phyloP scores from a whole-genome alignment of 2,113 vertebrate species.

The Coptodon bakossiorum region DNA sequence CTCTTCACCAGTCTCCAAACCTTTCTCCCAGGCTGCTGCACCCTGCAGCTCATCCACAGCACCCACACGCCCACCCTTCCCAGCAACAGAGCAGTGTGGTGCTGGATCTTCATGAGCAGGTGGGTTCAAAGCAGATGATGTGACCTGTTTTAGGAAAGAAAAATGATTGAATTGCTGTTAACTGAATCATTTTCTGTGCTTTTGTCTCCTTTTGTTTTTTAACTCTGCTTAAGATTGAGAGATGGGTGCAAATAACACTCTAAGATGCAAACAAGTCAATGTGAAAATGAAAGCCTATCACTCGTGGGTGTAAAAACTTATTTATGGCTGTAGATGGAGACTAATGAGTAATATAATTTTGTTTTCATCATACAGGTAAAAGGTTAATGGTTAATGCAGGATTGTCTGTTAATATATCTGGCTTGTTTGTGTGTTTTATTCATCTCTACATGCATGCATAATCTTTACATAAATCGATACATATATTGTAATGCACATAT shows the following conservation, averaged over 20 bases:
- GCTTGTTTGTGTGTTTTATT: not conserved
- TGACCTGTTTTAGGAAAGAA: not conserved
- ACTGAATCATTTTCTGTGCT: not conserved
- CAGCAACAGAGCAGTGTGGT: conserved; percentile 88
- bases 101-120: conserved; percentile 97
- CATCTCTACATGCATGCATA: not conserved
- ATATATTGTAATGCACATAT: not conserved
- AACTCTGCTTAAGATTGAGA: not conserved
- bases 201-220: not conserved
- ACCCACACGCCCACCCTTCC: conserved; percentile 57
- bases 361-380: not conserved
- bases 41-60: conserved; percentile 55
- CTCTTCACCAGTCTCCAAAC: conserved; percentile 77
- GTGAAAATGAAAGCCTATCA: not conserved
- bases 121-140: conserved; percentile 27
- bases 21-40: conserved; percentile 67
- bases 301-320: not conserved
- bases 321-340: not conserved
- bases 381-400: not conserved
- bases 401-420: not conserved
- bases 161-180: not conserved
- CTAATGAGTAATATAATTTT: not conserved
- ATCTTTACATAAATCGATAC: not conserved
- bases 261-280: not conserved
- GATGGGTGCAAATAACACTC: not conserved